These are phyloP conservation scores for Melikaiella ostensackeni DNA, from an alignment of 2,888 invertebrate species.

Conservation along the genomic window DNA sequence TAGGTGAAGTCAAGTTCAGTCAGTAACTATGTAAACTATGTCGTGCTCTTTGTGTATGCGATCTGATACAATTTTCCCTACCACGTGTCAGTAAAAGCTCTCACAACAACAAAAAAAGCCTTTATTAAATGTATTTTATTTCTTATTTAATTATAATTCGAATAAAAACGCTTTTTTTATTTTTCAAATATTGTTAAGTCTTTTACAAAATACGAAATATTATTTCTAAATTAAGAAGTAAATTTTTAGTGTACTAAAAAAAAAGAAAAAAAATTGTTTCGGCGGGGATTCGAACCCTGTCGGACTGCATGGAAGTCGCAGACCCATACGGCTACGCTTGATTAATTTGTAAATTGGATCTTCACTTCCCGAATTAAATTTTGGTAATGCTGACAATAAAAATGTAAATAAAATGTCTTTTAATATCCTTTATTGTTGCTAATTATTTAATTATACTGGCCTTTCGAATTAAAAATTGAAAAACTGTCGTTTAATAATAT, in stretches of 20 bases:
- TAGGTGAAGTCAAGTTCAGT: constrained; percentile 60
- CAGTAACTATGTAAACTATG: constrained; percentile 57
- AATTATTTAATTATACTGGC: not conserved
- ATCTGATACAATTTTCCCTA: constrained; percentile 30
- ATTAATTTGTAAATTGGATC: not conserved
- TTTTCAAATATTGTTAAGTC: too few species aligned
- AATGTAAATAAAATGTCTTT: too few species aligned
- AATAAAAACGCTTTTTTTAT: not conserved
- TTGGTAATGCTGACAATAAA: not conserved
- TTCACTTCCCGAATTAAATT: not conserved
- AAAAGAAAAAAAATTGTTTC: not conserved
- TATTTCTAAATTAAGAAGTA: too few species aligned
- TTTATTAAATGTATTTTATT: not conserved
- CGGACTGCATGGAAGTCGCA: not conserved
- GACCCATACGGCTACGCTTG: not conserved
- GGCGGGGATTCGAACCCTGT: not conserved
- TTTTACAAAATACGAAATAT: too few species aligned
- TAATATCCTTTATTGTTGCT: not conserved
- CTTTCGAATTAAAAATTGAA: too few species aligned
- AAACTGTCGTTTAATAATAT: too few species aligned
- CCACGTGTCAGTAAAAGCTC: constrained; percentile 6
- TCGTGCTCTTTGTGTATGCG: constrained; percentile 38
- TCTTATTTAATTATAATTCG: not conserved
- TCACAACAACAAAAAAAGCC: not conserved
- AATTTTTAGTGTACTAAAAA: not conserved